Evolutionary conservation across 2,113 vertebrate genomes (phyloP).

Genomic region (Cinclus mexicanus): DNA sequence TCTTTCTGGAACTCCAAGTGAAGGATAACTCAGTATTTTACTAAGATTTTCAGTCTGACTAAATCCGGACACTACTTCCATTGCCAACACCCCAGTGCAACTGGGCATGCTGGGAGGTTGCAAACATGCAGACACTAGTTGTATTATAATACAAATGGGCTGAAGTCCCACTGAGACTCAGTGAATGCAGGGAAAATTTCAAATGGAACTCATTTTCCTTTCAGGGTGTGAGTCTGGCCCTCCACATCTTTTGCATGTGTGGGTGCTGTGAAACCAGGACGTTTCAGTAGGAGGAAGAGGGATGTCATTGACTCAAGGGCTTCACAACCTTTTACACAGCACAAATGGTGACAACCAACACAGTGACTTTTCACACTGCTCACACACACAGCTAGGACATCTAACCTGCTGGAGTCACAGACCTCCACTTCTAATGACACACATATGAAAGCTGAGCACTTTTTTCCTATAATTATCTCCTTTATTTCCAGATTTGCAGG

Average conservation of each 20-base stretch:
- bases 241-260: background rate
- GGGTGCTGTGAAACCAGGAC: background rate
- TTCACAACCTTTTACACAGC: background rate
- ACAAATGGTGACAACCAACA: background rate
- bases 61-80: background rate
- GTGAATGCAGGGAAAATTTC: background rate
- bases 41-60: background rate
- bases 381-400: background rate
- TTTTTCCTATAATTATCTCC: background rate
- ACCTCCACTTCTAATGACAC: background rate
- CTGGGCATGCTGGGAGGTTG: background rate
- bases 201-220: background rate
- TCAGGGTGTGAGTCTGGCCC: background rate
- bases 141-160: conserved; percentile 23
- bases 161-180: background rate
- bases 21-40: background rate
- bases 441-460: background rate
- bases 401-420: background rate
- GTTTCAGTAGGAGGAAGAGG: background rate
- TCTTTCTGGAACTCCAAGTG: background rate
- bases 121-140: conserved; percentile 16
- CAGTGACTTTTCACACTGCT: background rate
- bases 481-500: background rate
- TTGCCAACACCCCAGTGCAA: background rate
- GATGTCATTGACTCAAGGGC: background rate